Percentiles rank a stretch among this genome's conserved stretches.
Evolutionary conservation across 2,113 vertebrate species (phyloP).

Genomic region (Cheirogaleus medius): DNA sequence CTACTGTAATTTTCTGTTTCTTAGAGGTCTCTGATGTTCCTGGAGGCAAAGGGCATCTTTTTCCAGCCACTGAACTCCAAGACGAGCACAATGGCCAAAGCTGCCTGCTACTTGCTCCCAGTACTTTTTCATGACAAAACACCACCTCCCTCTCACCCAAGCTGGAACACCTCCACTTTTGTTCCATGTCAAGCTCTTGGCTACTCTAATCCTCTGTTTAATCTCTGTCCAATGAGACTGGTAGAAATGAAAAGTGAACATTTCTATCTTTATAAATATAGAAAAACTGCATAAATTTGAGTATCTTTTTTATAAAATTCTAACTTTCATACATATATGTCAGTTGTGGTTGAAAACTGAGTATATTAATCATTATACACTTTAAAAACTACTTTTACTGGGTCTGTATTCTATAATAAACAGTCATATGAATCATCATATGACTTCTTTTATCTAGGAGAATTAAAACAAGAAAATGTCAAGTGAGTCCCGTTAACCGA

Average conservation of each 20-base stretch:
- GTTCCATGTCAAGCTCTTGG: neutral
- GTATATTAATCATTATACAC: neutral
- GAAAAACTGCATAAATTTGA: constrained; percentile 11
- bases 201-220: neutral
- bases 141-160: neutral
- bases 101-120: neutral
- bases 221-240: neutral
- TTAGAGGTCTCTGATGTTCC: neutral
- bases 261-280: neutral
- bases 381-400: neutral
- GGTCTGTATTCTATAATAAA: neutral
- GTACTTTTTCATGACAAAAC: neutral
- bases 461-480: constrained; percentile 22
- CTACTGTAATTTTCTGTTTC: neutral
- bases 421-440: neutral
- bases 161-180: neutral
- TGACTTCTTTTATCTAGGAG: neutral
- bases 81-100: neutral
- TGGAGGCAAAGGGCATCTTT: neutral
- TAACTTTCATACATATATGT: neutral
- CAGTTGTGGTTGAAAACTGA: neutral
- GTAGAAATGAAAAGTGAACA: neutral
- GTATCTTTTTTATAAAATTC: neutral
- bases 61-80: neutral
- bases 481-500: neutral